These are phyloP conservation scores for Trialeurodes vaporariorum DNA, from an alignment of 1,140 invertebrate genomes.

Conservation along the genomic window DNA sequence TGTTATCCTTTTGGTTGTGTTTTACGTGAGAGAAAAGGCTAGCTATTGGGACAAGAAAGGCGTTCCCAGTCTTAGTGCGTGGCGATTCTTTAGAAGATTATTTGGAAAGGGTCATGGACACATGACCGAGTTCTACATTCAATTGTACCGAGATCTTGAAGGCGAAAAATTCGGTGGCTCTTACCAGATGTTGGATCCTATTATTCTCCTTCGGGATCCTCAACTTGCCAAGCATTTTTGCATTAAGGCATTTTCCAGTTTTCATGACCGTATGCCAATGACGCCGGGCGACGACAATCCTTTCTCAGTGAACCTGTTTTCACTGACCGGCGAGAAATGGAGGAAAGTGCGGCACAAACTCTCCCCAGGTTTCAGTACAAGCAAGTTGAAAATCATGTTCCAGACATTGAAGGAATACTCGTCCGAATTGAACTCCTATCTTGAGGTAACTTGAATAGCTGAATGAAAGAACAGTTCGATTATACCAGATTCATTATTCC, in stretches of 20 bases:
- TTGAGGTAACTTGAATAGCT: conserved; percentile 22
- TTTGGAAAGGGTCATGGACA: too few relatives aligned
- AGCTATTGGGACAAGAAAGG: too few relatives aligned
- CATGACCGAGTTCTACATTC: too few relatives aligned
- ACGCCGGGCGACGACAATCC: conserved; percentile 28
- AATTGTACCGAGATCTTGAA: conserved; percentile 10
- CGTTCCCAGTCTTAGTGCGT: too few relatives aligned
- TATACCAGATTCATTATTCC: too few relatives aligned
- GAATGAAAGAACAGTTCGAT: too few relatives aligned
- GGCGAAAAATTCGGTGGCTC: conserved; percentile 29
- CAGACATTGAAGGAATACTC: conserved; percentile 3
- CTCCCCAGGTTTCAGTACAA: conserved; percentile 35
- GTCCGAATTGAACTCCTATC: conserved; percentile 26
- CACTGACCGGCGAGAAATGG: conserved; percentile 34
- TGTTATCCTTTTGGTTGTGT: too few relatives aligned
- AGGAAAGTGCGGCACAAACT: conserved; percentile 32
- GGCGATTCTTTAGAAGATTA: too few relatives aligned
- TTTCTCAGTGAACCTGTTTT: conserved; percentile 33
- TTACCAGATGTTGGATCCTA: conserved; percentile 35
- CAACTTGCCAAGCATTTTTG: conserved; percentile 38
- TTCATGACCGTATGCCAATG: conserved; percentile 34
- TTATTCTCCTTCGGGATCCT: conserved; percentile 34
- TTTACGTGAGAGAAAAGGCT: too few relatives aligned
- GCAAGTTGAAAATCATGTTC: conserved; percentile 39
- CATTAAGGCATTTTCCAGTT: conserved; percentile 40